Evolutionary conservation across 2,888 invertebrate species (phyloP), one percentile per base, ranked within the genome.

Genomic region (Trisateles emortualis): DNA sequence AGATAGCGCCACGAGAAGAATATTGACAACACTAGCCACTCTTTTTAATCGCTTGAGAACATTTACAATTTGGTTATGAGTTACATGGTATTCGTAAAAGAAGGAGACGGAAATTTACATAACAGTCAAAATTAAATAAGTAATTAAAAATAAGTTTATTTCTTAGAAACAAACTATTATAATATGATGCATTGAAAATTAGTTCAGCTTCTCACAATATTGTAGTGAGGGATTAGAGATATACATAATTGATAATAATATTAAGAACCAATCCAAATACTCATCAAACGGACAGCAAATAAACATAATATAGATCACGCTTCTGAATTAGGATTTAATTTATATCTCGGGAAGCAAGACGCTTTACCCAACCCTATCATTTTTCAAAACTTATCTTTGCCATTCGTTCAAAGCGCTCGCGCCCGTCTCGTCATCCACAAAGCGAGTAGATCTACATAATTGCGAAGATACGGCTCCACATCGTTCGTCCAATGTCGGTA

Each of bases 391-490:
- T 59, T 59, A 59, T 64, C 59, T 67, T 45, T 52, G 38, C 54
- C 48, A 49, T 66, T 64, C 50, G 36, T 45, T 47, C 11, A 49
- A 45, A 52, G 26, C 56, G 51, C 32, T 17, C 55, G 41, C 10
- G 29, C 49, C 53, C 5, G 11, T 52, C 53, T 56, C 54, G 58
- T 62, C 64, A 67, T 57, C 59, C 49, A 47, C 45, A 65, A 47
- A 61, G 64, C 54, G 62, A 58, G 57, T 56, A 54, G 60, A 72
- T 72, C 63, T 72, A 58, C 72, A 70, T 72, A 72, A 72, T 72
- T 68, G 65, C 63, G 40, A 49, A 69, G 69, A 69, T 64, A 64
- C 70, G 59, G 59, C 46, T 59, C 63, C 50, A 68, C 59, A 60
- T 63, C 68, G 59, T 60, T 57, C 61, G 58, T 62, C 67, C 56